Evolutionary conservation across 2,888 invertebrate species (phyloP), one percentile per base, ranked within the genome.

Genomic region (Bruchidius siliquastri): DNA sequence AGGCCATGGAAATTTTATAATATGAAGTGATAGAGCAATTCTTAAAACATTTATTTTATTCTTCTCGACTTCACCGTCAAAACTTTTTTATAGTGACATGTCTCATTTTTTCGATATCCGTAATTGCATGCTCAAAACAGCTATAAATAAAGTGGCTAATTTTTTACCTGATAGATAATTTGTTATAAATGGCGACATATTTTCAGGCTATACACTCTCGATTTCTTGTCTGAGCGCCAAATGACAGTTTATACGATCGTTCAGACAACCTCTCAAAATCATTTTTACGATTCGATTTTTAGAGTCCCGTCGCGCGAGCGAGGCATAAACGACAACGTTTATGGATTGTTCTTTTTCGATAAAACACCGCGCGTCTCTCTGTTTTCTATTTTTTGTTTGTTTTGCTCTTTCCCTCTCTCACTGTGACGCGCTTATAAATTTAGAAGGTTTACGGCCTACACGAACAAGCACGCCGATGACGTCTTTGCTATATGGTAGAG

Each of bases 401-500:
- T 49, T 49, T 49, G 49, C 49, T 49, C 18, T 49, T 49, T 49
- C 49, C 49, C 49, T 49, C 49, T 49, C 49, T 49, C 49, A 49
- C 49, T 49, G 49, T 66, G 72, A 69, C 66, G 72, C 26, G 30
- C 67, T 67, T 70, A 73, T 73, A 70, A 70, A 73, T 73, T 73
- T 72, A 72, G 49, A 69, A 72, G 69, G 49, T 71, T 71, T 71
- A 71, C 67, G 71, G 30, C 26, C 67, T 67, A 49, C 49, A 49
- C 49, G 49, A 49, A 49, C 49, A 3, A 49, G 49, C 49, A 13
- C 49, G 49, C 49, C 49, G 49, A 49, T 49, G 49, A 49, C 49
- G 49, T 49, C 49, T 49, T 49, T 49, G 49, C 8, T 3, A 49
- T 49, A 49, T 49, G 49, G 49, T 8, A 13, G 49, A 49, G 18